Base-by-base conservation (phyloP, 53 echinoderm and acorn worm species). In the Stichopus horrens region DNA sequence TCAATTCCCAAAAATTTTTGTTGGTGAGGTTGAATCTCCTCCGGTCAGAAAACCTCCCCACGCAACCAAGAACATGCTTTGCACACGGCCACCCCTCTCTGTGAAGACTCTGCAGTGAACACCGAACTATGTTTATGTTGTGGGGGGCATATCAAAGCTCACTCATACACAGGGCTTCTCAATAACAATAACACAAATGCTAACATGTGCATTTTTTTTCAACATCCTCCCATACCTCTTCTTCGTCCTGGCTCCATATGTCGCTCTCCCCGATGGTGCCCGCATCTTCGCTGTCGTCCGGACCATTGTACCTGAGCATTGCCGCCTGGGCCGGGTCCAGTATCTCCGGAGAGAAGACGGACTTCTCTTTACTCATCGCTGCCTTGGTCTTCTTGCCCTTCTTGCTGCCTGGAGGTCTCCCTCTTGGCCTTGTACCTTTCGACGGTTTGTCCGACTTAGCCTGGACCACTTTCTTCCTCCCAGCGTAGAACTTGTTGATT, bases 331-430 rank as follows among this genome's bases (percentile, higher is more conserved):
- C 83, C 13, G 86, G 86, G 56, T 86, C 86, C 53, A 86, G 52
- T 4, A 92, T 85, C 74, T 92, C 92, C 5, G 92, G 81, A 11
- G 95, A 90, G 89, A 92, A 94, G 9, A 92, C 87, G 0, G 94
- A 91, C 87, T 94, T 91, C 0, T 82, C 91, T 76, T 96, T 92
- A 18, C 93, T 88, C 73, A 74, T 93, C 76, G 88, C 89, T 55
- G 86, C 83, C 57, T 89, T 91, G 23, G 76, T 90, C 18, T 90
- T 90, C 74, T 84, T 88, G 11, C 88, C 82, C 71, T 92, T 90
- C 59, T 93, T 91, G 84, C 92, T 92, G 16, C 87, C 87, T 5
- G 92, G 87, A 13, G 92, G 92, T 74, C 92, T 89, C 52, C 92
- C 55, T 52, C 92, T 76, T 5, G 90, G 92, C 5, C 92, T 78